Evolutionary conservation across 2,113 vertebrate genomes (phyloP), one percentile per base, ranked within the genome.

Genomic region (Hystrix cristata): DNA sequence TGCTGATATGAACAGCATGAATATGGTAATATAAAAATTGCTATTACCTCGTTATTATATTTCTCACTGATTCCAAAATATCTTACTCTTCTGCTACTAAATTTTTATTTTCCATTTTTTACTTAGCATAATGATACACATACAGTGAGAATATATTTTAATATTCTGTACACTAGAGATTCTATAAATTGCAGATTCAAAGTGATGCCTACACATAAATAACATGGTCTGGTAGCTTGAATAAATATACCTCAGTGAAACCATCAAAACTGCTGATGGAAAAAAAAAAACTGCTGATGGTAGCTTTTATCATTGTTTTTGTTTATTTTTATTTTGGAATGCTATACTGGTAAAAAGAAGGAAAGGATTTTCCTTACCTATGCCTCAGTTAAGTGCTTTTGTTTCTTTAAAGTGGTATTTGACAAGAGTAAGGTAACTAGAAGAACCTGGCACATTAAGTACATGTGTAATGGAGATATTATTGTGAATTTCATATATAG

Each of bases 1-100:
- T 87, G 14, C n/a, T 62, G 27, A 69, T 29, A 76, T 69, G 31
- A 60, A 55, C 14, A 18, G 29, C 81, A 94, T 65, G 15, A 46
- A 93, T 21, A 87, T 7, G 38, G 7, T 57, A 65, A 91, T 55
- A 38, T 82, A 29, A 94, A 93, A 82, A 96, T 92, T 67, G 25
- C 29, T 76, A 74, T 72, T n/a, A 79, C 4, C 29, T 82, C 16
- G 69, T 89, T 82, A 90, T 29, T 59, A 64, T 2, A 82, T 87
- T 93, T 93, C 25, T 79, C 31, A 62, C 10, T 71, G n/a, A 87
- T 11, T 90, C 10, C 51, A 76, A 94, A 86, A 90, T 92, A 62
- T 27, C 31, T 87, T 69, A 38, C 6, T 64, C 62, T 90, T 69
- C 5, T 74, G 12, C 8, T 62, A 7, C 11, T 76, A 14, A 3